Evolutionary conservation across 2,113 vertebrate genomes (phyloP), one percentile per base, ranked within the genome.

Genomic region (Misgurnus mizolepis): DNA sequence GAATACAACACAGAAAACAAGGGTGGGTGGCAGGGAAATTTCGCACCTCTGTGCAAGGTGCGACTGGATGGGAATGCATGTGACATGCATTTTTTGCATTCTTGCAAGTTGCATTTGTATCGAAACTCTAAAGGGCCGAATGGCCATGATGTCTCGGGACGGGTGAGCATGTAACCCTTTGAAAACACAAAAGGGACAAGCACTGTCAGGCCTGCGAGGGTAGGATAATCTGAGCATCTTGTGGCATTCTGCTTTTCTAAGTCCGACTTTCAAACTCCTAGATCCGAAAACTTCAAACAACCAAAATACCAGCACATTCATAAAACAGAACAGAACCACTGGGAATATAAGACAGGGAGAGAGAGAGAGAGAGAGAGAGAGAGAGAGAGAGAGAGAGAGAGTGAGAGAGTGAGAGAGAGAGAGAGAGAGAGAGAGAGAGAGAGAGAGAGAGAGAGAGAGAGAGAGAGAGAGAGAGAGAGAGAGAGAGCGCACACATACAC

Each of bases 251-350:
- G 88, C 94, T 95, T 95, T 94, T 88, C 90, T 90, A 94, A 93
- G 93, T 92, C 91, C 89, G 94, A 95, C 90, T 93, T 90, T 93
- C 92, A 88, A 85, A 89, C 90, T 94, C 89, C 85, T 58, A 76
- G 89, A 94, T 94, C 92, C 88, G 0, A 66, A 84, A 93, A 96
- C 93, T 96, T 98, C 95, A 97, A 98, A 96, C 93, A 94, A 93
- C 88, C 93, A 93, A 97, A 97, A 96, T 94, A 96, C 93, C 92
- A 93, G 93, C 95, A 93, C 94, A 95, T 96, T 95, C 94, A 95
- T 95, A 96, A 96, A 96, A 96, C 94, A 96, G 93, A 96, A 93
- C 93, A 92, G 92, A 96, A 93, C 94, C 93, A 94, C 93, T 96
- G 96, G 95, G 95, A 96, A 93, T 94, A 90, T 88, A 92, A 89